Evolutionary conservation across 1,140 invertebrate species (phyloP).

Genomic region (Papilio polytes): DNA sequence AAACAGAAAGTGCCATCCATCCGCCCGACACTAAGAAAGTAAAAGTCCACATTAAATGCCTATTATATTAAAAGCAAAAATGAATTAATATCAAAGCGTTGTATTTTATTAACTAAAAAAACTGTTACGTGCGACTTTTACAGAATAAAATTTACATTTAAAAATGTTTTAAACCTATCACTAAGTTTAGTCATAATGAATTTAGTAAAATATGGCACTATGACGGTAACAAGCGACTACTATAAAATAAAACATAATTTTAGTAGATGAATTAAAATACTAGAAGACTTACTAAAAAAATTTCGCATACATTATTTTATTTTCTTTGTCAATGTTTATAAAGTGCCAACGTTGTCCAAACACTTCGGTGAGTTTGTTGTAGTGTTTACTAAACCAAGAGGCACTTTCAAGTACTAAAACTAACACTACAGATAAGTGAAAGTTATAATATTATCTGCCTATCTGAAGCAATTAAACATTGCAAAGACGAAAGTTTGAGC

Average conservation of each 20-base stretch:
- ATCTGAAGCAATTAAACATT: slow-evolving; percentile 9
- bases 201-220: no score
- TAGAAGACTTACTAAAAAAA: neutral
- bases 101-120: neutral
- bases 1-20: neutral
- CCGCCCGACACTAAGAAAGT: neutral
- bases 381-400: slow-evolving; percentile 18
- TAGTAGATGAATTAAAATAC: no score
- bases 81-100: neutral
- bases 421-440: slow-evolving; percentile 10
- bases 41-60: slow-evolving; percentile 3
- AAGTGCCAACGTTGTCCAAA: neutral
- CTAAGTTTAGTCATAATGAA: no score
- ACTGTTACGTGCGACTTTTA: neutral
- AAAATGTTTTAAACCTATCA: no score
- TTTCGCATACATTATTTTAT: neutral
- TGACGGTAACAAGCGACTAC: no score
- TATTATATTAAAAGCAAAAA: neutral
- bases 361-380: neutral
- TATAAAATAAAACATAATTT: no score
- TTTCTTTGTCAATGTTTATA: neutral
- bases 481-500: neutral
- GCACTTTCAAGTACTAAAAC: neutral
- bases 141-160: no score
- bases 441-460: neutral